Evolutionary conservation across 2,888 invertebrate species (phyloP).

Genomic region (Himalopsyche tibetana): DNA sequence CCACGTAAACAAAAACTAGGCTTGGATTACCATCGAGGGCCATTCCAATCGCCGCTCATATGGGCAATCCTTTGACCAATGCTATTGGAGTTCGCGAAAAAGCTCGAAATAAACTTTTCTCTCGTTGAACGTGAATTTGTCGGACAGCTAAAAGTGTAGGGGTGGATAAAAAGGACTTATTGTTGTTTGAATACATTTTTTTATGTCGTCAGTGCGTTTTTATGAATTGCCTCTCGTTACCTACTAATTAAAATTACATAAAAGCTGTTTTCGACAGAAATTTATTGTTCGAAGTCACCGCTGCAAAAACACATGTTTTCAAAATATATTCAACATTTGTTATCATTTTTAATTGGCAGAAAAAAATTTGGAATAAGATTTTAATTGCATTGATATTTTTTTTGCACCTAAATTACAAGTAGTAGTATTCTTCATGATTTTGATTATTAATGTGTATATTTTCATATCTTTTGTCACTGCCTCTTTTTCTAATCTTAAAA

Average conservation of each 20-base stretch:
- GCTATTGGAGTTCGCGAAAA: constrained; percentile 49
- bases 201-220: background rate
- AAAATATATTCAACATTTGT: too few relatives aligned
- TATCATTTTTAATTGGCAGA: too few relatives aligned
- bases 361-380: too few relatives aligned
- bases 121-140: constrained; percentile 52
- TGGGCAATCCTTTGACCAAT: constrained; percentile 34
- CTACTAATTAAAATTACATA: constrained; percentile 34
- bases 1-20: background rate
- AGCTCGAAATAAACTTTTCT: constrained; percentile 42
- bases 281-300: background rate
- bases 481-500: too few relatives aligned
- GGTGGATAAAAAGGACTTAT: background rate
- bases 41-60: constrained; percentile 25
- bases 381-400: too few relatives aligned
- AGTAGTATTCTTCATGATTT: too few relatives aligned
- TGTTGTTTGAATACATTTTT: background rate
- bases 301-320: background rate
- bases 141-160: background rate
- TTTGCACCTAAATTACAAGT: too few relatives aligned
- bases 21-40: background rate
- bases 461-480: too few relatives aligned
- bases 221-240: constrained; percentile 11
- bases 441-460: too few relatives aligned
- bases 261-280: constrained; percentile 22